Evolutionary conservation across 2,797 vertebrate genomes (phyloP), one percentile per base, ranked within the genome.

Genomic region (Mareca strepera): DNA sequence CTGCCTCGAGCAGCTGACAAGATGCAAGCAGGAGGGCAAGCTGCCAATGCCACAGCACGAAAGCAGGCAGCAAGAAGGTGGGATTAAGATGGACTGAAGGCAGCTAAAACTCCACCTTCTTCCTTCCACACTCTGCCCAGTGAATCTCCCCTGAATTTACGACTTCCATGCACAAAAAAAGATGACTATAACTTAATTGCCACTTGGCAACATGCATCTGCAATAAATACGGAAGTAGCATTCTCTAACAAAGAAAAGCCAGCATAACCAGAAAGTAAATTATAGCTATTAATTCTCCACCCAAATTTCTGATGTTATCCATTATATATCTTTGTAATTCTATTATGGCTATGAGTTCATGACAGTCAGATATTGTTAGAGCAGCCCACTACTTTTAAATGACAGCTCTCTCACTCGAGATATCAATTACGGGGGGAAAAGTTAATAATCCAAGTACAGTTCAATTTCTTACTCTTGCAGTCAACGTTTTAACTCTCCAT

Each of bases 21-120:
- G 21, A 66, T 86, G 44, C 28, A 41, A 63, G 50, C 12, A 31
- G 46, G 6, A 81, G 10, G 16, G 9, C 46, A 68, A 63, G 35
- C 4, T 2, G 0, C 31, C 15, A 59, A 11, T 2, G 10, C 8
- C 22, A 22, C 0, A 0, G n/a, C 31, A 90, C 37, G 66, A 91
- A 64, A 52, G 35, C 14, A 56, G 43, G 28, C 2, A 8, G 5
- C 26, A 43, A 55, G 64, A n/a, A 86, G 20, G 33, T 14, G 13
- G 35, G 6, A 12, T 9, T 58, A 31, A n/a, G 68, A 28, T n/a
- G 17, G 52, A 69, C 9, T 21, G 48, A 81, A 81, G 9, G 11
- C 0, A 82, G 33, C 12, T 50, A 64, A 14, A 90, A 14, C 8
- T 22, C 50, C 12, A 39, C 39, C 53, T 88, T 53, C 50, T 79